Percentiles rank a stretch among this genome's conserved stretches.
Conservation (phyloP, 2,113 vertebrate genomes). For the Pelobates fuscus region DNA sequence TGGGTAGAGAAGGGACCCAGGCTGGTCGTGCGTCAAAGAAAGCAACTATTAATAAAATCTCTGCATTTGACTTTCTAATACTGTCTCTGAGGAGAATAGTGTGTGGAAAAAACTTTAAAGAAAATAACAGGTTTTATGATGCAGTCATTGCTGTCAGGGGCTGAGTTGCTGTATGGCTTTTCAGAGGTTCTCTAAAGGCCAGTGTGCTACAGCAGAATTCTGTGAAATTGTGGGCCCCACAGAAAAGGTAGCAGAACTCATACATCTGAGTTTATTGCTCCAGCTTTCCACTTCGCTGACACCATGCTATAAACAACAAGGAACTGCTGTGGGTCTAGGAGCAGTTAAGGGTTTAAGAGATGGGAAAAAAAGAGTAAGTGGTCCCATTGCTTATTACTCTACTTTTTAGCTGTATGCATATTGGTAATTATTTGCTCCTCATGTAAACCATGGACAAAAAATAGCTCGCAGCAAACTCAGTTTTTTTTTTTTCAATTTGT, state of each 20-base stretch:
- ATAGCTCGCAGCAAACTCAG: too few species aligned
- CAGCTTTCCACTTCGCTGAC: slow-evolving; percentile 60
- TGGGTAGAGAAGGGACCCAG: neutral
- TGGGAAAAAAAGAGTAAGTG: slow-evolving; percentile 34
- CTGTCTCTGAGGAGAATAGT: slow-evolving; percentile 49
- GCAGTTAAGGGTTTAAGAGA: slow-evolving; percentile 51
- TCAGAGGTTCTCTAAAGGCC: slow-evolving; percentile 58
- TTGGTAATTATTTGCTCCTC: too few species aligned
- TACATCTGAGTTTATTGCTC: slow-evolving; percentile 55
- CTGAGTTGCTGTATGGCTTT: too few species aligned
- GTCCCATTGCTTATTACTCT: slow-evolving; percentile 12
- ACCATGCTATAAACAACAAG: slow-evolving; percentile 54
- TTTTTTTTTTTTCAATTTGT: too few species aligned
- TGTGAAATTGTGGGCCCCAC: slow-evolving; percentile 43
- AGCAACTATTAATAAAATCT: neutral
- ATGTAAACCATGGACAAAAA: too few species aligned
- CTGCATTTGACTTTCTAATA: slow-evolving; percentile 59
- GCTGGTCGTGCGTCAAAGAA: neutral
- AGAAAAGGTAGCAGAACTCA: slow-evolving; percentile 52
- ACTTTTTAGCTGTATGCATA: too few species aligned
- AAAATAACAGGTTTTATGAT: slow-evolving; percentile 50
- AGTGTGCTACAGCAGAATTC: slow-evolving; percentile 61
- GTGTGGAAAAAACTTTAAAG: slow-evolving; percentile 41
- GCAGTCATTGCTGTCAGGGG: slow-evolving; percentile 61
- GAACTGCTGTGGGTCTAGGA: neutral